phyloP scores from a whole-genome alignment of 2,113 vertebrate species.

The Mastomys coucha region DNA sequence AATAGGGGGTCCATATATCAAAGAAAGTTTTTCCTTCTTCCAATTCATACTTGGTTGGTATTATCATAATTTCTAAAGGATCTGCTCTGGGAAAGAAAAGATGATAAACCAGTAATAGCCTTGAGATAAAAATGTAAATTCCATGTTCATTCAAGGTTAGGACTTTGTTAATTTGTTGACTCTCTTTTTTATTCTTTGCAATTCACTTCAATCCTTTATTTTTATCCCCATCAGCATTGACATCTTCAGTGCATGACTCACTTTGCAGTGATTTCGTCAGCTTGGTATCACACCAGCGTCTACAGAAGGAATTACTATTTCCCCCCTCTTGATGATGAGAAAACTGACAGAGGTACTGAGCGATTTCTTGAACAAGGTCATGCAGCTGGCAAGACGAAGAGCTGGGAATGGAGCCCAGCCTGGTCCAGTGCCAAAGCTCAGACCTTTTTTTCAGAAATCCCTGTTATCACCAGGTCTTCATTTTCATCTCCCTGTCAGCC shows the following conservation, averaged over 20 bases:
- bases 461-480: background rate
- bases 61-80: background rate
- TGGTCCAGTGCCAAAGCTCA: background rate
- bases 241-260: background rate
- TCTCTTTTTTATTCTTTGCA: background rate
- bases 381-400: background rate
- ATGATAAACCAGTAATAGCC: background rate
- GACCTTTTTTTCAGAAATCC: slow-evolving; percentile 43
- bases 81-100: background rate
- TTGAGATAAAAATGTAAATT: slow-evolving; percentile 36
- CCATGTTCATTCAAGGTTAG: background rate
- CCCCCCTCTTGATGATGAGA: background rate
- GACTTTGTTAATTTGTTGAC: background rate
- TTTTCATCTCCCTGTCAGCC: background rate
- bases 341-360: background rate
- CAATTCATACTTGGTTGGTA: background rate
- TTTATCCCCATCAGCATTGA: background rate
- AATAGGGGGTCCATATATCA: background rate
- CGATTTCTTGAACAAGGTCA: background rate
- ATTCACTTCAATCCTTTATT: background rate
- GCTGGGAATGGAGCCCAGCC: background rate
- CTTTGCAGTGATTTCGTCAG: background rate
- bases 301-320: background rate
- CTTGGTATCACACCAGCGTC: background rate
- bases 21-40: slow-evolving; percentile 30